Conservation (phyloP, 2,113 vertebrate genomes). For the Polypterus senegalus region DNA sequence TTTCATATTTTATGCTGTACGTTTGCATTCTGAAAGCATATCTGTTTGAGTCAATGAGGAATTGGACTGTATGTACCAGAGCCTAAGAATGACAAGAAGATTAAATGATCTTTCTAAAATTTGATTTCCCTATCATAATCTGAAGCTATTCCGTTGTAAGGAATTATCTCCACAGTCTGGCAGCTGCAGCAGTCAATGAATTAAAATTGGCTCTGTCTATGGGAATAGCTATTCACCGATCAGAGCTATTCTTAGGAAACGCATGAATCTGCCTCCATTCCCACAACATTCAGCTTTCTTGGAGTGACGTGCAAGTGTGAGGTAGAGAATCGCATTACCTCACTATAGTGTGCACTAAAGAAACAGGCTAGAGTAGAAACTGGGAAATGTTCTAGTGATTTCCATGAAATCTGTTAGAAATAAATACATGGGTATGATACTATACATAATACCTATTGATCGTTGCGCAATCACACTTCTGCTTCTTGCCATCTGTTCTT, state of each 20-base stretch:
- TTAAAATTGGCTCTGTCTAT: constrained; percentile 72
- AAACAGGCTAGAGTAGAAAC: too few species aligned
- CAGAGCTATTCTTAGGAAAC: constrained; percentile 63
- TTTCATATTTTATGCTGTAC: too few species aligned
- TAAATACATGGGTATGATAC: too few species aligned
- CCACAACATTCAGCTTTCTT: constrained; percentile 36
- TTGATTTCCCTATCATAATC: constrained; percentile 72
- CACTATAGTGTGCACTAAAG: constrained; percentile 22
- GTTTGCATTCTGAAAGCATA: too few species aligned
- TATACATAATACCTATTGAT: too few species aligned
- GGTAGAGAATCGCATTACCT: constrained; percentile 54
- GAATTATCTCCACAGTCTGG: constrained; percentile 64
- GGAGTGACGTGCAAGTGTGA: constrained; percentile 48
- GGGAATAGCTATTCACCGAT: constrained; percentile 65
- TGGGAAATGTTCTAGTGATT: too few species aligned
- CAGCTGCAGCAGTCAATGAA: constrained; percentile 68
- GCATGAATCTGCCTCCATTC: constrained; percentile 53
- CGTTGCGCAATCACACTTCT: too few species aligned
- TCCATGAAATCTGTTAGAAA: too few species aligned
- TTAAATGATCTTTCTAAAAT: constrained; percentile 64
- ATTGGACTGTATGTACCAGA: neutral
- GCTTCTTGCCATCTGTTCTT: too few species aligned
- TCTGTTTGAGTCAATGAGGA: neutral
- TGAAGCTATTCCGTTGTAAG: constrained; percentile 61
- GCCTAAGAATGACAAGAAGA: constrained; percentile 30